Percentiles rank a stretch among this genome's conserved stretches.
These are phyloP conservation scores for Xanthorhoe spadicearia DNA, from an alignment of 2,888 invertebrate species.

Conservation along the genomic window DNA sequence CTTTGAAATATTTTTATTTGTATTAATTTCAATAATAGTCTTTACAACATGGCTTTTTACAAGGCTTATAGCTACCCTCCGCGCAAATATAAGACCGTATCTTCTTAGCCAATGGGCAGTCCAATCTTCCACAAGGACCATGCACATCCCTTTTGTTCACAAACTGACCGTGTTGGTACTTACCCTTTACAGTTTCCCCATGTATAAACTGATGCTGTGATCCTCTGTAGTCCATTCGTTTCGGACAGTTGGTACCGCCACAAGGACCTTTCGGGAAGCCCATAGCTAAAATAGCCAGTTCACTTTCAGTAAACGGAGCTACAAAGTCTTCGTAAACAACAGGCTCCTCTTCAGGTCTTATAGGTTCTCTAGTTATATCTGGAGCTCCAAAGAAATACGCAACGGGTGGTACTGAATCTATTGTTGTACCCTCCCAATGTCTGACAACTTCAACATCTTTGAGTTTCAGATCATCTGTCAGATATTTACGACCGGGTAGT, in stretches of 20 bases:
- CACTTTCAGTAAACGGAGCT: constrained; percentile 72
- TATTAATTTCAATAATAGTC: constrained; percentile 63
- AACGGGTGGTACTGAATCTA: constrained; percentile 72
- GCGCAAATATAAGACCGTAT: constrained; percentile 67
- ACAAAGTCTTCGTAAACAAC: constrained; percentile 69
- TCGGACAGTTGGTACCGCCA: constrained; percentile 78
- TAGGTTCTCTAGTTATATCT: constrained; percentile 72
- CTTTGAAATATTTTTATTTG: not conserved
- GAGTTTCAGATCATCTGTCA: constrained; percentile 70
- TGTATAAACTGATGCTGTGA: constrained; percentile 77
- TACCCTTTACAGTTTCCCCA: constrained; percentile 71
- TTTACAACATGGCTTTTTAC: constrained; percentile 72
- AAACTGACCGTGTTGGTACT: constrained; percentile 75
- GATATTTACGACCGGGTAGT: constrained; percentile 75
- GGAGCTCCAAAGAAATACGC: constrained; percentile 77
- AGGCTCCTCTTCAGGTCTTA: constrained; percentile 62
- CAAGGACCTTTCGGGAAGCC: constrained; percentile 81
- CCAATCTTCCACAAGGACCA: constrained; percentile 77
- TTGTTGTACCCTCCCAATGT: constrained; percentile 77
- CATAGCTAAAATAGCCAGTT: constrained; percentile 77
- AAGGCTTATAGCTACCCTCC: constrained; percentile 75
- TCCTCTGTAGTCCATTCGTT: constrained; percentile 76
- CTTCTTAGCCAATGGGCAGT: constrained; percentile 78
- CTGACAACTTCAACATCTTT: constrained; percentile 78
- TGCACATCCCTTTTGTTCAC: constrained; percentile 78